A percentile compares a stretch with the other conserved stretches of the same genome.
phyloP scores from a whole-genome alignment of 2,113 vertebrate species.

The Apodemus speciosus region DNA sequence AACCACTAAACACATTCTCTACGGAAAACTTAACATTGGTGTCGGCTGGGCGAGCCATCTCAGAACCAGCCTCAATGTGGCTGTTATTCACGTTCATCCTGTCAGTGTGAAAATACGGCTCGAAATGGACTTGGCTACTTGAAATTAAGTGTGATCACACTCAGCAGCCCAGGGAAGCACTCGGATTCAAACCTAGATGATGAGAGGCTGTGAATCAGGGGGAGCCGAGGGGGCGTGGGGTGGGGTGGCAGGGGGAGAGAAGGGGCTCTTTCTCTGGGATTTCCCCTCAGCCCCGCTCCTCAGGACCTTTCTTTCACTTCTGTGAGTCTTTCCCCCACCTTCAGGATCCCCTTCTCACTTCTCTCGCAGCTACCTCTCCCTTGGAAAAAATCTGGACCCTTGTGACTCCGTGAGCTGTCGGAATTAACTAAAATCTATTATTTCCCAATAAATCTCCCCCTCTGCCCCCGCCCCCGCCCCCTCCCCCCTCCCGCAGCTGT shows the following conservation, averaged over 20 bases:
- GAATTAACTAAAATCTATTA: constrained; percentile 63
- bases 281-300: neutral
- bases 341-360: constrained; percentile 39
- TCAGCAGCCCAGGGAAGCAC: neutral
- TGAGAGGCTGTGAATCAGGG: neutral
- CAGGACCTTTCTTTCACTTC: neutral
- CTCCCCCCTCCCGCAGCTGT: no score
- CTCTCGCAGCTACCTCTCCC: neutral
- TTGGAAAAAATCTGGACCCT: constrained; percentile 39
- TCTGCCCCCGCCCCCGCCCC: neutral
- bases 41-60: neutral
- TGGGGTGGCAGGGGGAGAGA: neutral
- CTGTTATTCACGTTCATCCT: constrained; percentile 58
- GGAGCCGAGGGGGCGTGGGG: neutral
- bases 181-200: constrained; percentile 47
- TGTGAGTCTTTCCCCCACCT: neutral
- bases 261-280: constrained; percentile 51
- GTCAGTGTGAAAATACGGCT: constrained; percentile 63
- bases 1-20: constrained; percentile 43
- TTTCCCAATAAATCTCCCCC: constrained; percentile 55
- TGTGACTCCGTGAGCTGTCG: constrained; percentile 13
- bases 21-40: constrained; percentile 16
- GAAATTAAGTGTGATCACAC: constrained; percentile 79
- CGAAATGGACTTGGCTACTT: constrained; percentile 69
- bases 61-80: neutral